A percentile compares a stretch with the other conserved stretches of the same genome.
Evolutionary conservation across 2,113 vertebrate species (phyloP).

Genomic region (Agapornis roseicollis): DNA sequence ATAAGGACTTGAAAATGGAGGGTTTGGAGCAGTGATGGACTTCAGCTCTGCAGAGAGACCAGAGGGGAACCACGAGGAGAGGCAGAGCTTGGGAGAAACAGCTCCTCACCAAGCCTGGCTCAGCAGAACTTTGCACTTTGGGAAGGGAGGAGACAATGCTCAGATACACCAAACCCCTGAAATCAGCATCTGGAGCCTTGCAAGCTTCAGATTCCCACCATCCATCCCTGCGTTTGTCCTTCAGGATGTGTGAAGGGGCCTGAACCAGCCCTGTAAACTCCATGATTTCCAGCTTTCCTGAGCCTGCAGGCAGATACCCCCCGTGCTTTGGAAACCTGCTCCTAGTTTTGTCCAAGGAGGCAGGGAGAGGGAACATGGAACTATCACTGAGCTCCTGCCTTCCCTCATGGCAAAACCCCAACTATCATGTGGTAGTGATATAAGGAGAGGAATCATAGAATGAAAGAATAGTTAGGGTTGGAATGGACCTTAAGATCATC

Average conservation of each 20-base stretch:
- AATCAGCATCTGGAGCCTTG: background rate
- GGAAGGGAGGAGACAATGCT: background rate
- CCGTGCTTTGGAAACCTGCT: background rate
- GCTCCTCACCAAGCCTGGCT: background rate
- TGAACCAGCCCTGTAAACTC: background rate
- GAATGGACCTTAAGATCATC: too few species aligned
- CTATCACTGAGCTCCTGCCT: background rate
- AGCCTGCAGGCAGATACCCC: background rate
- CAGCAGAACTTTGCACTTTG: background rate
- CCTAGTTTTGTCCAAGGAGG: background rate
- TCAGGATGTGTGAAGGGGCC: background rate
- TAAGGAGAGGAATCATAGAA: background rate
- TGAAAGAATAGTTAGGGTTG: too few species aligned
- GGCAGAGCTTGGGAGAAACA: background rate
- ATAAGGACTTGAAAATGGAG: background rate
- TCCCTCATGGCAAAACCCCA: background rate
- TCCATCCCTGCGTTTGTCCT: background rate
- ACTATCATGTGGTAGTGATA: background rate
- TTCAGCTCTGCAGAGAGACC: background rate
- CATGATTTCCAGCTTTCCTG: background rate
- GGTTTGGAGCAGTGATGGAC: background rate
- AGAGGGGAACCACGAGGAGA: background rate
- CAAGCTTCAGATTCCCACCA: background rate
- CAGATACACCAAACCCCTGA: background rate
- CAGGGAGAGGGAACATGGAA: background rate